Base-by-base conservation (phyloP, 1,140 invertebrate species). In the Anoplophora glabripennis region DNA sequence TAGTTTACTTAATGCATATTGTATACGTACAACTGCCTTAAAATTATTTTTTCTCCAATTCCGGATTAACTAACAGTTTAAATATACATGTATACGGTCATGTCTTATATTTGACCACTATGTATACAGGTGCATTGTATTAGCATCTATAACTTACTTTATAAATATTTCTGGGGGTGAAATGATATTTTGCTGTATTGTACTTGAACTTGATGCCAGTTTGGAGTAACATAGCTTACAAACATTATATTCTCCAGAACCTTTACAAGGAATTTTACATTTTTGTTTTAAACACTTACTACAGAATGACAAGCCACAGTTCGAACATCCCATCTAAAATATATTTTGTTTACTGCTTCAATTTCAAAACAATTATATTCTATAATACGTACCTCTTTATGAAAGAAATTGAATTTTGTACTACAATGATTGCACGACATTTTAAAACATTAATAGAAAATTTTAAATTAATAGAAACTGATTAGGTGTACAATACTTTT, bases 231-330 rank as follows among this genome's bases (percentile, higher is more conserved):
- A 76, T 18, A 59, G 59, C 72, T 70, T 66, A 80, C 76, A 70
- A 73, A 81, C 65, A 80, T 72, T 70, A 76, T 79, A 57, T 80
- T 72, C 55, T 77, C 42, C 57, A 47, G 42, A 12, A 3, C 72
- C 72, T 67, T 74, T 73, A n/a, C 58, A 66, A 18, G 72, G 68
- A 17, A 76, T 65, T 59, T 62, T 68, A 54, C 63, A 71, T 68
- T 76, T 76, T 65, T 75, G 72, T 54, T 74, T 81, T 40, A 86
- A 71, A 72, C 84, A 86, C 71, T 84, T 85, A 60, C 77, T 79
- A 67, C 84, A 86, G 65, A 81, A 85, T 61, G 82, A 83, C 67
- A 84, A 81, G 18, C 83, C 83, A 72, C 84, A 86, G 66, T 78
- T 77, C 28, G 83, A 79, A 69, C 84, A 86, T 3, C 83, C 84